Conservation (phyloP, 2,113 vertebrate genomes). For the Vidua chalybeata region DNA sequence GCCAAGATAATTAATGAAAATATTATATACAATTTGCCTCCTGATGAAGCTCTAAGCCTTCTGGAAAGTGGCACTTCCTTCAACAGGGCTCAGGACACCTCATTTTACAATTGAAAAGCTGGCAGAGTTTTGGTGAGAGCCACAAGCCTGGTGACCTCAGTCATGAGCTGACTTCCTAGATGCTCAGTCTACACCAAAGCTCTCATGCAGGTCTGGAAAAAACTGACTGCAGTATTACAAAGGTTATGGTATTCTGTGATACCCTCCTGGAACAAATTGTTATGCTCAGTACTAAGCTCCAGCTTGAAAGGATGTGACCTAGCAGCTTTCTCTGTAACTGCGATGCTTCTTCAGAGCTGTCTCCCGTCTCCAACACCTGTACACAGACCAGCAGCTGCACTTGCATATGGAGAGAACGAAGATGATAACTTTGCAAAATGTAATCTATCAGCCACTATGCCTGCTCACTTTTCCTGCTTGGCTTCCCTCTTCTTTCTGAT, state of each 20-base stretch:
- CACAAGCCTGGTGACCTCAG: neutral
- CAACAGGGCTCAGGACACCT: neutral
- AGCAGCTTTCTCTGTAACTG: neutral
- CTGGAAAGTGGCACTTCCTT: neutral
- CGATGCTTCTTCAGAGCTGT: neutral
- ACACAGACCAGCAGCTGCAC: neutral
- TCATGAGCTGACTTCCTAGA: neutral
- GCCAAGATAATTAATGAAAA: slow-evolving; percentile 23
- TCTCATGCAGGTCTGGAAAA: neutral
- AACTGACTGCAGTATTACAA: neutral
- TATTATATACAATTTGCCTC: neutral
- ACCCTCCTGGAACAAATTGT: neutral
- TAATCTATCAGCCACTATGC: neutral
- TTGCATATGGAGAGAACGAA: neutral
- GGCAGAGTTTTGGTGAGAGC: neutral
- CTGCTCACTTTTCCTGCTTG: neutral
- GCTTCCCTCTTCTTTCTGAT: neutral
- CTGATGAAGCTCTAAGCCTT: neutral
- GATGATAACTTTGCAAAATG: neutral
- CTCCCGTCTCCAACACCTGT: neutral
- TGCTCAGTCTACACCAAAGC: neutral
- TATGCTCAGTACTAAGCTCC: neutral
- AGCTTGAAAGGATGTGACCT: neutral
- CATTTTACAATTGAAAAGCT: neutral
- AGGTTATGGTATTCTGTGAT: neutral